Percentiles rank a stretch among this genome's conserved stretches.
Evolutionary conservation across 2,113 vertebrate genomes (phyloP).

Genomic region (Petrocephalus microphthalmus): DNA sequence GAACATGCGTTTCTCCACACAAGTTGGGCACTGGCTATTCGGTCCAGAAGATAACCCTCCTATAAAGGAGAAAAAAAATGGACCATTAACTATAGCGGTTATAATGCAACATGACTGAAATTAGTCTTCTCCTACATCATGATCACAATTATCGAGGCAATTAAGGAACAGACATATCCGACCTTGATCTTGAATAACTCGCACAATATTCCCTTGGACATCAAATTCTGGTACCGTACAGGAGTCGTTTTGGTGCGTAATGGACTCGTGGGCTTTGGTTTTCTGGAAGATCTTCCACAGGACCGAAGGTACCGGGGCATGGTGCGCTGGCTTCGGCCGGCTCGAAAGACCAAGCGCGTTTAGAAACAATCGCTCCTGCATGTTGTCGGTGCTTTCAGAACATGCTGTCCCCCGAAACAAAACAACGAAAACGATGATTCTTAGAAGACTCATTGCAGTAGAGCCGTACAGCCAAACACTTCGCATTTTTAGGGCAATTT

Average conservation of each 20-base stretch:
- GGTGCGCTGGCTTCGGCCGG: background rate
- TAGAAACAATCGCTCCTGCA: background rate
- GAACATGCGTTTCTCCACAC: conserved; percentile 68
- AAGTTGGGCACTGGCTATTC: conserved; percentile 44
- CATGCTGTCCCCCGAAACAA: background rate
- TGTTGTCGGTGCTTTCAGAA: background rate
- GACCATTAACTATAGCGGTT: background rate
- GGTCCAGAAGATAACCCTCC: conserved; percentile 38
- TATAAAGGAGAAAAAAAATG: conserved; percentile 21
- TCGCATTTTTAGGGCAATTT: background rate
- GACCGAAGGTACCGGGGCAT: background rate
- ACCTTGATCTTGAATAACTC: conserved; percentile 79
- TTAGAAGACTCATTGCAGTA: background rate
- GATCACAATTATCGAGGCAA: background rate
- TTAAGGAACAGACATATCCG: background rate
- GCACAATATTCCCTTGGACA: conserved; percentile 81
- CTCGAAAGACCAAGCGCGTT: background rate
- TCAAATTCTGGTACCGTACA: conserved; percentile 77
- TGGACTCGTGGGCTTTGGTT: background rate
- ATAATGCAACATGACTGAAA: background rate
- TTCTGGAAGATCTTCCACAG: background rate
- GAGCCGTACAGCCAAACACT: background rate
- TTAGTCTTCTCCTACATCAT: background rate
- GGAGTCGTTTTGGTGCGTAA: conserved; percentile 32
- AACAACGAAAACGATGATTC: background rate